Evolutionary conservation across 2,113 vertebrate species (phyloP).

Genomic region (Crotalus tigris): DNA sequence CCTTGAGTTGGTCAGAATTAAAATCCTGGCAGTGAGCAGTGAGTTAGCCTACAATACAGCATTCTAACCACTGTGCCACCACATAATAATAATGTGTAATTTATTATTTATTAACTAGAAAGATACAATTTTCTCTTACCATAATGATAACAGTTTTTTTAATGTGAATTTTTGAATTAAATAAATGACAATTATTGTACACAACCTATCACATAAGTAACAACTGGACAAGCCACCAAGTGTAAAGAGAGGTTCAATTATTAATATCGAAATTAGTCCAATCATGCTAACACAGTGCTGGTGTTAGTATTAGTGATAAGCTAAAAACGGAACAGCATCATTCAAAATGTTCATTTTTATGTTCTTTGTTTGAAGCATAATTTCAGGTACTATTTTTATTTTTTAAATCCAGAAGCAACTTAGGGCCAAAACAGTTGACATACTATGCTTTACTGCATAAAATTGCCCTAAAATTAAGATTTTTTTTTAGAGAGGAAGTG

Average conservation of each 20-base stretch:
- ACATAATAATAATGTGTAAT: not conserved
- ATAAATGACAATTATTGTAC: not conserved
- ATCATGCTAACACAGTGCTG: not conserved
- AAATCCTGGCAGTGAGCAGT: not conserved
- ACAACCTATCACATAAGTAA: not conserved
- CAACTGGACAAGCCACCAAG: not conserved
- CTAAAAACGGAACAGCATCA: not conserved
- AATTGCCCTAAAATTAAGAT: not conserved
- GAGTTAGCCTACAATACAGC: not conserved
- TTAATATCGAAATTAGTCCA: not conserved
- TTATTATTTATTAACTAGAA: not conserved
- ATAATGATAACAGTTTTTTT: not conserved
- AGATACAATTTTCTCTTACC: no score
- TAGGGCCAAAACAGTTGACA: not conserved
- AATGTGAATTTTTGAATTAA: not conserved
- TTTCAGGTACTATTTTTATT: not conserved
- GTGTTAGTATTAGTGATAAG: not conserved
- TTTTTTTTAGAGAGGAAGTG: not conserved
- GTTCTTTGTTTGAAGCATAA: not conserved
- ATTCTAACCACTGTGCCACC: not conserved
- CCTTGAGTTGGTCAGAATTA: not conserved
- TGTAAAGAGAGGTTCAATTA: not conserved
- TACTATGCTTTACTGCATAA: not conserved
- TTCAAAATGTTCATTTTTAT: not conserved
- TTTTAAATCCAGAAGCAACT: not conserved